Evolutionary conservation across 2,797 vertebrate genomes (phyloP).

Genomic region (Falco rusticolus): DNA sequence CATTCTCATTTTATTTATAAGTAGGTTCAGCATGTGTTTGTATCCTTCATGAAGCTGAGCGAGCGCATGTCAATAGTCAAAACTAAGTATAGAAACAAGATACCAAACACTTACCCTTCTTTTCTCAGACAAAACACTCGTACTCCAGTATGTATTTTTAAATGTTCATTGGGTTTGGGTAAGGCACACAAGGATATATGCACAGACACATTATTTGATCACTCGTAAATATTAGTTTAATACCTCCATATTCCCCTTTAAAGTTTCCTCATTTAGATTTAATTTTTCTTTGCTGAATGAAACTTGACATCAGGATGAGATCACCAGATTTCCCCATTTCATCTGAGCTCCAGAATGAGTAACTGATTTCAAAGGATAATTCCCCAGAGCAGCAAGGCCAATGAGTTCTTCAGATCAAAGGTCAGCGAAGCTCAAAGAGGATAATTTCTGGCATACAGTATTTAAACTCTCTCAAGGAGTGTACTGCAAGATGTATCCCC

Average conservation of each 20-base stretch:
- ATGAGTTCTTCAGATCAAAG: slow-evolving; percentile 62
- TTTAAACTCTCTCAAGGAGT: slow-evolving; percentile 64
- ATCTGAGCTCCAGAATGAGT: slow-evolving; percentile 53
- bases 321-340: slow-evolving; percentile 56
- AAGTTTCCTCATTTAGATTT: slow-evolving; percentile 21
- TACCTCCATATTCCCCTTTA: background rate
- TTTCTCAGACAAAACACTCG: slow-evolving; percentile 4
- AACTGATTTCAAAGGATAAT: slow-evolving; percentile 65
- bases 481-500: slow-evolving; percentile 37
- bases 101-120: background rate
- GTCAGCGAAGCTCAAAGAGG: slow-evolving; percentile 52
- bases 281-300: slow-evolving; percentile 48
- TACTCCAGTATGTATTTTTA: background rate
- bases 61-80: slow-evolving; percentile 5
- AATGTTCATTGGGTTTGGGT: background rate
- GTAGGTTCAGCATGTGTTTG: slow-evolving; percentile 46
- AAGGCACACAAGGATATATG: background rate
- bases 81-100: slow-evolving; percentile 50
- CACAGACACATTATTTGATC: background rate
- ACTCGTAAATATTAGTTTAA: background rate
- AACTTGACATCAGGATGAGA: slow-evolving; percentile 65
- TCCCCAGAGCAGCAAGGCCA: slow-evolving; percentile 55
- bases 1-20: slow-evolving; percentile 61
- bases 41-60: slow-evolving; percentile 7
- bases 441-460: slow-evolving; percentile 57